These are phyloP conservation scores for Alouatta palliata DNA, from an alignment of 2,113 vertebrate species.

Conservation along the genomic window DNA sequence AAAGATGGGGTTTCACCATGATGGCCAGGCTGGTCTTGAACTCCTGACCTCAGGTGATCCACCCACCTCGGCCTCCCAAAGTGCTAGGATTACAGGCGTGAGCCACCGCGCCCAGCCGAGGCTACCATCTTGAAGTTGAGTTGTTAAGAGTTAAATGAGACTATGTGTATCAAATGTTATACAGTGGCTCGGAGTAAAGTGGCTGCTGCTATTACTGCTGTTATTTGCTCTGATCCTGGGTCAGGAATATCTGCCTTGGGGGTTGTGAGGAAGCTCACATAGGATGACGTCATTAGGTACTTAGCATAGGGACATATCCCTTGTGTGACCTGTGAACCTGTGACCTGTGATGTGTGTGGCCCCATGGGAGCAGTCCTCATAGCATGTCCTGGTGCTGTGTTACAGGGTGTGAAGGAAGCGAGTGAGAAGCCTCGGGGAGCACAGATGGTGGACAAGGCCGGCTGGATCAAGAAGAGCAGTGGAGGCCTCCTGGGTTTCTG, in stretches of 20 bases:
- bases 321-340: not conserved
- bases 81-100: too few species aligned
- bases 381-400: constrained; percentile 21
- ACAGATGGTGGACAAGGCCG: constrained; percentile 86
- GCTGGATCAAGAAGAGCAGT: constrained; percentile 95
- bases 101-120: too few species aligned
- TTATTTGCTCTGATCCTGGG: not conserved
- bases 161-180: not conserved
- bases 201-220: not conserved
- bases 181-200: not conserved
- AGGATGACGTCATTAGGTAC: not conserved
- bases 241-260: not conserved
- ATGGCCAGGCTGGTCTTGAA: too few species aligned
- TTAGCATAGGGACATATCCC: not conserved
- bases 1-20: too few species aligned
- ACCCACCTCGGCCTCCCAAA: too few species aligned
- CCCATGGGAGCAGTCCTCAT: not conserved
- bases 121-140: not conserved
- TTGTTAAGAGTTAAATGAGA: not conserved
- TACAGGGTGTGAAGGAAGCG: constrained; percentile 87
- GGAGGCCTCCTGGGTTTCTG: constrained; percentile 90
- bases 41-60: too few species aligned
- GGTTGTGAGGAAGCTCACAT: not conserved
- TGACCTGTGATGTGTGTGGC: not conserved
- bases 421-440: constrained; percentile 83